These are phyloP conservation scores for Carterocephalus palaemon DNA, from an alignment of 2,888 invertebrate genomes.

Conservation along the genomic window DNA sequence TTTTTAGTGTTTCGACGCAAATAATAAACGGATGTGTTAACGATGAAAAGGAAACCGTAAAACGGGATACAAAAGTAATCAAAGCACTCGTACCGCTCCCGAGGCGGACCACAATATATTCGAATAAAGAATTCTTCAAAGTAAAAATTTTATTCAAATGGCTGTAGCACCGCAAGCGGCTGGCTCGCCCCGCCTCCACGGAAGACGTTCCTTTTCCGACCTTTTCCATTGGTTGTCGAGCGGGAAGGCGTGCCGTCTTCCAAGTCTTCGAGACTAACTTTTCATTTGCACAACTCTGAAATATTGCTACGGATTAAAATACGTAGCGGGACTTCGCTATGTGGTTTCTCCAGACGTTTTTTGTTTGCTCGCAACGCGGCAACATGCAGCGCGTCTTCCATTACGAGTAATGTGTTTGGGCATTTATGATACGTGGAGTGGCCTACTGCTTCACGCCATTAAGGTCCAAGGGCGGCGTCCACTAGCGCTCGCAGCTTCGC, in stretches of 20 bases:
- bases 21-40: constrained; percentile 14
- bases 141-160: constrained; percentile 71
- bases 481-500: too few relatives aligned
- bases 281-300: constrained; percentile 76
- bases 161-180: constrained; percentile 63
- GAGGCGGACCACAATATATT: constrained; percentile 55
- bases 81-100: constrained; percentile 32
- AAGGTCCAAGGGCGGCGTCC: too few relatives aligned
- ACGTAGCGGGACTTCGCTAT: constrained; percentile 63
- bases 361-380: constrained; percentile 36
- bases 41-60: constrained; percentile 26
- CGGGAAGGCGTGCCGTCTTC: constrained; percentile 64
- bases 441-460: constrained; percentile 1
- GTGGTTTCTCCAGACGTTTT: constrained; percentile 65
- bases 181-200: constrained; percentile 67
- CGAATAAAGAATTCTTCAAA: constrained; percentile 73
- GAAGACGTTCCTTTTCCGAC: constrained; percentile 74
- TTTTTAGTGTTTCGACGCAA: constrained; percentile 13
- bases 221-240: constrained; percentile 73
- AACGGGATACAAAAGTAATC: constrained; percentile 36
- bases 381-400: constrained; percentile 26
- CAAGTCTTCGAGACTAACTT: constrained; percentile 72
- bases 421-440: constrained; percentile 10
- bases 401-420: constrained; percentile 27
- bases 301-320: constrained; percentile 74